Evolutionary conservation across 35 echinoderm and acorn worm species (phyloP).

Genomic region (Heliocidaris erythrogramma): DNA sequence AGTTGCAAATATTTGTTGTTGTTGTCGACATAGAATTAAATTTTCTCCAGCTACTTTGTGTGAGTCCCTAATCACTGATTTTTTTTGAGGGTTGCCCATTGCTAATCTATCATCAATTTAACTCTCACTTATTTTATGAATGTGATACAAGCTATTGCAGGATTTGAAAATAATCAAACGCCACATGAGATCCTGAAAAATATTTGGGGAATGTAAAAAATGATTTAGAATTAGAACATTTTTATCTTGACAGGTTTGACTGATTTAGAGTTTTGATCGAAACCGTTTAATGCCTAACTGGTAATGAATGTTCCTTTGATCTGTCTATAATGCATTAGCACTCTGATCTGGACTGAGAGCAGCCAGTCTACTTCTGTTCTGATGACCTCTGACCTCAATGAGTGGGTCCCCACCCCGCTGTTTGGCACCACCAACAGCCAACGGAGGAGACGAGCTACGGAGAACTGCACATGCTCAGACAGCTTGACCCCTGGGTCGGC

Average conservation of each 20-base stretch:
- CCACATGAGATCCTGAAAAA: too few relatives aligned
- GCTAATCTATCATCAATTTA: too few relatives aligned
- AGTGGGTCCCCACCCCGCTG: constrained; percentile 44
- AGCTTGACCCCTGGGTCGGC: constrained; percentile 24
- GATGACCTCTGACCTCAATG: constrained; percentile 69
- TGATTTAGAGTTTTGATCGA: not conserved
- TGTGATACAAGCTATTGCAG: too few relatives aligned
- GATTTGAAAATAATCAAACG: too few relatives aligned
- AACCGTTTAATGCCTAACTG: not conserved
- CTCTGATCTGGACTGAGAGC: constrained; percentile 66
- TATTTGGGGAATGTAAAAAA: too few relatives aligned
- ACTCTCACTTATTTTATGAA: too few relatives aligned
- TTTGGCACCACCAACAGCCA: constrained; percentile 33
- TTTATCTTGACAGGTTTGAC: not conserved
- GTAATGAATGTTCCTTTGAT: not conserved
- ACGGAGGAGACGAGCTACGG: constrained; percentile 43
- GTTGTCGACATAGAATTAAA: too few relatives aligned
- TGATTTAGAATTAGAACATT: not conserved
- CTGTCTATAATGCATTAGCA: constrained; percentile 29
- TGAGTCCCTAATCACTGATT: too few relatives aligned
- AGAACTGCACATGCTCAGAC: constrained; percentile 51
- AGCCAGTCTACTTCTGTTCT: not conserved
- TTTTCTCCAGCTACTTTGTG: too few relatives aligned
- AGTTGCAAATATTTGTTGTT: too few relatives aligned
- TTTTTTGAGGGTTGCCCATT: too few relatives aligned